Conservation (phyloP, 2,113 vertebrate genomes). For the Coracopsis vasa region DNA sequence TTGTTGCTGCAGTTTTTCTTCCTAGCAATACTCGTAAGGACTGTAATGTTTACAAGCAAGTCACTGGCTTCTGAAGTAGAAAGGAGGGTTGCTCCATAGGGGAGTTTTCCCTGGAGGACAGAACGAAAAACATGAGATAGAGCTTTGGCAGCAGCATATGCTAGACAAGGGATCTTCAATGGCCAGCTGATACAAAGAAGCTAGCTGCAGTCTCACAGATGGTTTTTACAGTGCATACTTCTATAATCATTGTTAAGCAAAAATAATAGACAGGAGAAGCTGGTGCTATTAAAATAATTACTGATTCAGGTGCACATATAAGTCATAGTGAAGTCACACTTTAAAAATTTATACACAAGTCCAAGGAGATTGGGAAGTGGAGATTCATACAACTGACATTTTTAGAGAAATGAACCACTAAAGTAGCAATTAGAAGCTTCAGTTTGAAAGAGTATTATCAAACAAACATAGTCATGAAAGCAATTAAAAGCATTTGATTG, state of each 20-base stretch:
- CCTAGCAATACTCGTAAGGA: not conserved
- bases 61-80: not conserved
- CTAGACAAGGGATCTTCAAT: not conserved
- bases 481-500: slow-evolving; percentile 61
- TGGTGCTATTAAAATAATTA: not conserved
- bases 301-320: not conserved
- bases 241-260: not conserved
- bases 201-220: not conserved
- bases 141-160: not conserved
- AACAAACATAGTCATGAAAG: slow-evolving; percentile 48
- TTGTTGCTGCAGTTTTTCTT: not conserved
- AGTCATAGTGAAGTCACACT: not conserved
- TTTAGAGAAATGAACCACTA: slow-evolving; percentile 23
- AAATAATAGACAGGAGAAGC: not conserved
- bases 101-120: slow-evolving; percentile 3
- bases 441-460: slow-evolving; percentile 45
- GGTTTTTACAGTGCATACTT: not conserved
- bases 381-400: slow-evolving; percentile 3
- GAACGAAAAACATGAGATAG: not conserved
- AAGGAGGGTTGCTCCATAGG: not conserved
- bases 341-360: not conserved
- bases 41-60: slow-evolving; percentile 25
- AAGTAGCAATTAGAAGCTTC: slow-evolving; percentile 36
- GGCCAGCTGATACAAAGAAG: not conserved
- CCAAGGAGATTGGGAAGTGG: not conserved